These are phyloP conservation scores for Cancer borealis DNA, from an alignment of 2,888 invertebrate species.

Conservation along the genomic window DNA sequence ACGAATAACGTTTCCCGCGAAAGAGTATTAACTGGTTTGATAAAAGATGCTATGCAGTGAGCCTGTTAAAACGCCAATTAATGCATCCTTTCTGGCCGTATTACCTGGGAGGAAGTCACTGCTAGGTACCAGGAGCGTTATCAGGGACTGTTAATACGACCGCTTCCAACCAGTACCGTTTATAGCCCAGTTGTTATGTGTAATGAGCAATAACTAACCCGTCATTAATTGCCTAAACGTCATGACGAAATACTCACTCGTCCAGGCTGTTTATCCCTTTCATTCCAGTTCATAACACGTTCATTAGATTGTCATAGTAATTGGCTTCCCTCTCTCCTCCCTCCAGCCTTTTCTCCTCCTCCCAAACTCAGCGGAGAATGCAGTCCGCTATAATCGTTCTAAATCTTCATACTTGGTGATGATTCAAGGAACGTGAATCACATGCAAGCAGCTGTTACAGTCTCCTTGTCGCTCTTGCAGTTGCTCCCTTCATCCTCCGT, in stretches of 20 bases:
- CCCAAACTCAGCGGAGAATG: neutral
- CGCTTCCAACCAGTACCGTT: neutral
- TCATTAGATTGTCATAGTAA: no score
- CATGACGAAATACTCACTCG: no score
- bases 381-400: neutral
- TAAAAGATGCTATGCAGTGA: neutral
- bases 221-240: no score
- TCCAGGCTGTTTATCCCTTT: no score
- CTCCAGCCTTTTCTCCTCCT: neutral
- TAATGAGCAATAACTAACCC: no score
- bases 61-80: neutral
- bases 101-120: neutral
- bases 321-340: no score
- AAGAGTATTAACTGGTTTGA: neutral
- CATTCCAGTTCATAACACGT: no score
- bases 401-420: neutral
- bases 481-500: neutral
- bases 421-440: neutral
- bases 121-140: neutral
- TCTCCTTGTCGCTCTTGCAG: neutral
- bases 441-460: neutral
- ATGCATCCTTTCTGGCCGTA: neutral
- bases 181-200: no score
- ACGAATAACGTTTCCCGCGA: neutral
- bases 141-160: neutral